A percentile compares a stretch with the other conserved stretches of the same genome.
Evolutionary conservation across 2,888 invertebrate species (phyloP).

Genomic region (Thysanoteuthis rhombus): DNA sequence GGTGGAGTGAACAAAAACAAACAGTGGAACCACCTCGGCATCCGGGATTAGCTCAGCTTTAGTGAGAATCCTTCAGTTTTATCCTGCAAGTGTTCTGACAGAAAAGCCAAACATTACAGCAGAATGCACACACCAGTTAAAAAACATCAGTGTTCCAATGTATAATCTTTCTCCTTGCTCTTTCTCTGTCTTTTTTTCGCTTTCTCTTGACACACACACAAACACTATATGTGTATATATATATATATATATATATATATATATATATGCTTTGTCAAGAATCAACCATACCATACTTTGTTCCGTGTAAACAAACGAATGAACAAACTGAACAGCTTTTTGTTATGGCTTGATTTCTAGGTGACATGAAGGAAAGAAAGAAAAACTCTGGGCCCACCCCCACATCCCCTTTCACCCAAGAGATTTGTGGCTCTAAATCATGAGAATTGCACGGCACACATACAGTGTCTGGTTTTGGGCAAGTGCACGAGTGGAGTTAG

Average conservation of each 20-base stretch:
- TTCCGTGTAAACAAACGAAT: not conserved
- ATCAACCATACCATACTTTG: not conserved
- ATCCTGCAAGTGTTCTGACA: not conserved
- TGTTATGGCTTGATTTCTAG: not conserved
- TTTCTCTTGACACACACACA: not conserved
- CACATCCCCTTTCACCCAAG: not conserved
- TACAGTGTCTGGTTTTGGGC: not conserved
- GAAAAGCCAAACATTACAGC: not conserved
- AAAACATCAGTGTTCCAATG: not conserved
- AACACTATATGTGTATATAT: not conserved
- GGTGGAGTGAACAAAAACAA: not conserved
- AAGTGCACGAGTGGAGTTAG: not conserved
- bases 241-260: not conserved
- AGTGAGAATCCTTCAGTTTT: not conserved
- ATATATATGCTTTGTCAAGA: not conserved
- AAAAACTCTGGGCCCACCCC: not conserved
- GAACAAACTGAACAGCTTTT: not conserved
- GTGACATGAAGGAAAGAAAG: not conserved
- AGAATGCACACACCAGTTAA: slow-evolving; percentile 12
- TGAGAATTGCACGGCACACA: not conserved
- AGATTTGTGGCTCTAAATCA: slow-evolving; percentile 12
- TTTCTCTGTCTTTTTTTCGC: not conserved
- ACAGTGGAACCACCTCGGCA: not conserved
- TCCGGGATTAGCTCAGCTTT: not conserved
- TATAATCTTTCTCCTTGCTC: not conserved